Conservation (phyloP, 1,140 invertebrate genomes). For the Cherax quadricarinatus region DNA sequence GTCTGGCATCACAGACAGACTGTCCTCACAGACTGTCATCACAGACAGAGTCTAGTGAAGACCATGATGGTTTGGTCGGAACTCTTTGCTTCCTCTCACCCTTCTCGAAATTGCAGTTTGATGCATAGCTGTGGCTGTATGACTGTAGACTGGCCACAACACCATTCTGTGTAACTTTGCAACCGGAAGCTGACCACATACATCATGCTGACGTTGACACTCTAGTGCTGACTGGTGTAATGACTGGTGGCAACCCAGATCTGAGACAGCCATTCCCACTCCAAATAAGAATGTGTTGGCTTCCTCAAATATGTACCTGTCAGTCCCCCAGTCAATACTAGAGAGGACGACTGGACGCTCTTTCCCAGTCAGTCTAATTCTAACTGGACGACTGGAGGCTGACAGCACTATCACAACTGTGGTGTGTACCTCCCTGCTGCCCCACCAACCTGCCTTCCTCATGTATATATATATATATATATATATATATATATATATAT, state of each 20-base stretch:
- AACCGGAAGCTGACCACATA: background rate
- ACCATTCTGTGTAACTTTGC: too few species aligned
- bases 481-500: too few species aligned
- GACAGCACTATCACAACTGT: background rate
- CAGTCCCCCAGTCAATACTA: background rate
- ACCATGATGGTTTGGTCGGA: too few species aligned
- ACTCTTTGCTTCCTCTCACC: too few species aligned
- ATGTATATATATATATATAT: too few species aligned
- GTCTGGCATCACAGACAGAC: too few species aligned
- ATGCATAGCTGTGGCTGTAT: too few species aligned
- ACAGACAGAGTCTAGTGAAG: too few species aligned
- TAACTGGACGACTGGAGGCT: background rate
- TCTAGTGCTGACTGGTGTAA: background rate
- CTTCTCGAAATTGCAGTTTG: too few species aligned
- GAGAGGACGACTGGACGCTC: too few species aligned
- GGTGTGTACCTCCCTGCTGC: background rate
- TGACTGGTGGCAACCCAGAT: background rate
- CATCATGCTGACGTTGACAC: background rate
- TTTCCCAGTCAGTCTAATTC: background rate
- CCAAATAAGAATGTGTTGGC: background rate
- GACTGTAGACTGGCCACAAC: too few species aligned
- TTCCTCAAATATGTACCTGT: background rate
- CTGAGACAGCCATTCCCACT: background rate
- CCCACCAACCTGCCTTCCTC: background rate
- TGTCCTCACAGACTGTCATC: too few species aligned